Base-by-base conservation (phyloP, 2,888 invertebrate genomes). In the Pemphredon lugubris region DNA sequence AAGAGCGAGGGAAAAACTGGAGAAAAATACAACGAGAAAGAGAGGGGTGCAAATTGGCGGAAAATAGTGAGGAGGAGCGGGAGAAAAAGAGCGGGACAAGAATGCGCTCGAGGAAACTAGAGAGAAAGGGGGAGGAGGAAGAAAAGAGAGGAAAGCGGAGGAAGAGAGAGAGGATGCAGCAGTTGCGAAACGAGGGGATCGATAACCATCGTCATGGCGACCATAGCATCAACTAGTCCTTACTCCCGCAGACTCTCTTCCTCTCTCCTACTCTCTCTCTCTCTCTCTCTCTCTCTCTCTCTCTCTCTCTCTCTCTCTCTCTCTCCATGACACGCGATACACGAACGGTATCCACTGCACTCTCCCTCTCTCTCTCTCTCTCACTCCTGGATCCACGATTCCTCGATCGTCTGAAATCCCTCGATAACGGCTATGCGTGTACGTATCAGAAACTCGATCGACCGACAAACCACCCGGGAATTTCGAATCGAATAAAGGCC, bases 161-260 rank as follows among this genome's bases (percentile, higher is more conserved):
- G n/a, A n/a, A n/a, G 37, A 40, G 16, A 32, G 42, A 40, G 53
- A 44, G 34, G 61, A 65, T 54, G 42, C 40, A 48, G 59, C 23
- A 23, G 53, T 61, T 18, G 50, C 26, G 71, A 79, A 76, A 75
- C 68, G 71, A 74, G 75, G 65, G 73, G 77, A 85, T 85, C 85
- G 80, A 84, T 85, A 85, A 63, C 80, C 83, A 86, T 86, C 83
- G 85, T 82, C 86, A 84, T 84, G 83, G 81, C 82, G 82, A 84
- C 85, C 83, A 83, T 82, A 73, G 75, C 81, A 81, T 82, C 79
- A 79, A 83, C 81, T 76, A 73, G 74, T 73, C 65, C 72, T 82
- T 77, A 60, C 66, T 73, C 55, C 48, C 50, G 47, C 55, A 48
- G 39, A 50, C 60, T 68, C 57, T 50, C 55, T 63, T 59, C 60